phyloP scores from a whole-genome alignment of 2,113 vertebrate species.

The Cryptomyrus ogoouensis region DNA sequence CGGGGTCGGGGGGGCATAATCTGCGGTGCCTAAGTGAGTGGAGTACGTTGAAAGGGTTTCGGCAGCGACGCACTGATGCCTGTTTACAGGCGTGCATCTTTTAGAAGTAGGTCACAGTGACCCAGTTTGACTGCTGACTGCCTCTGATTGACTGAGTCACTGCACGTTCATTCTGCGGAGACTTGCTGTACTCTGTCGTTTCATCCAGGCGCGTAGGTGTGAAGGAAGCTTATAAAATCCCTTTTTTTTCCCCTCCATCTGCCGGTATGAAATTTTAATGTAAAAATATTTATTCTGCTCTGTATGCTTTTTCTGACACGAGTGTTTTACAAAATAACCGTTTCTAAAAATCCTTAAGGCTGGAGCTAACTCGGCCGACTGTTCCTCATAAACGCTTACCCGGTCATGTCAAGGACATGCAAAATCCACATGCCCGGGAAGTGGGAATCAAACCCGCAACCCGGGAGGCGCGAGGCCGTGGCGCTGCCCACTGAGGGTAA shows the following conservation, averaged over 20 bases:
- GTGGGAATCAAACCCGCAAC: not conserved
- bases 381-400: not conserved
- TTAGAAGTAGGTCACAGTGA: slow-evolving; percentile 43
- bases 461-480: not conserved
- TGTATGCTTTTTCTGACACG: not conserved
- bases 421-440: not conserved
- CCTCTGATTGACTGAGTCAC: slow-evolving; percentile 35
- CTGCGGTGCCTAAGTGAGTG: slow-evolving; percentile 26
- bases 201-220: slow-evolving; percentile 12
- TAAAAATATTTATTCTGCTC: not conserved
- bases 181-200: slow-evolving; percentile 25
- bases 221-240: not conserved
- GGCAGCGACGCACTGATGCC: slow-evolving; percentile 30
- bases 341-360: not conserved
- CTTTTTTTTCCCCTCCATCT: not conserved
- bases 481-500: not conserved
- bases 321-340: not conserved
- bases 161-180: slow-evolving; percentile 34
- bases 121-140: slow-evolving; percentile 34
- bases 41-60: not conserved
- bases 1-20: slow-evolving; percentile 24
- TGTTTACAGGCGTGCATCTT: slow-evolving; percentile 35
- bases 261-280: not conserved
- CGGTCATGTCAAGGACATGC: not conserved
- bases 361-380: not conserved